A percentile compares a stretch with the other conserved stretches of the same genome.
Conservation (phyloP, 53 echinoderm and acorn worm genomes). For the Holothuria leucospilota region DNA sequence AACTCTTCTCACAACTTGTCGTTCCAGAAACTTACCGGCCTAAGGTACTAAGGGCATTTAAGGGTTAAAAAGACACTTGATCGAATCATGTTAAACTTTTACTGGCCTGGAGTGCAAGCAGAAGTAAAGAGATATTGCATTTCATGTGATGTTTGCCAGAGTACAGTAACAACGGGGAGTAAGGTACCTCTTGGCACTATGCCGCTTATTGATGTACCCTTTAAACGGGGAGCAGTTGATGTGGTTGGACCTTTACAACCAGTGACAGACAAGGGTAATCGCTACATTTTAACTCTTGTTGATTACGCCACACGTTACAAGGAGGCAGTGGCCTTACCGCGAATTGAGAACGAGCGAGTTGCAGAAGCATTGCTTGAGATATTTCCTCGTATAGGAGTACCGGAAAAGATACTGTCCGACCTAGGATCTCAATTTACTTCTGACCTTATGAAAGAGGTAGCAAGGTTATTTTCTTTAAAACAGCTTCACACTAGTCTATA, state of each 20-base stretch:
- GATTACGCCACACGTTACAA: slow-evolving; percentile 9
- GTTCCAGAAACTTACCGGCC: slow-evolving; percentile 27
- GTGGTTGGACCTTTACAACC: not conserved
- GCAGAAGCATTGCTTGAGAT: slow-evolving; percentile 11
- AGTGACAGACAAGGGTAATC: not conserved
- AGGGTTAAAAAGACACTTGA: slow-evolving; percentile 31
- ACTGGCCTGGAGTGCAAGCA: slow-evolving; percentile 44
- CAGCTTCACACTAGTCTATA: slow-evolving; percentile 38
- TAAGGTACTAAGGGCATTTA: slow-evolving; percentile 35
- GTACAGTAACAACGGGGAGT: too few species aligned
- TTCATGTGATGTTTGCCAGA: slow-evolving; percentile 31
- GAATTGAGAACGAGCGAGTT: not conserved
- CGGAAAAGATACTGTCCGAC: slow-evolving; percentile 8
- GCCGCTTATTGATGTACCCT: too few species aligned
- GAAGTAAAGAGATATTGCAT: slow-evolving; percentile 34
- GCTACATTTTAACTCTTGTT: not conserved
- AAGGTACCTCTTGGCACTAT: too few species aligned
- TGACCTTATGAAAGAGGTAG: slow-evolving; percentile 49
- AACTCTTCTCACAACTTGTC: slow-evolving; percentile 18
- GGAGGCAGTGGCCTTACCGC: not conserved
- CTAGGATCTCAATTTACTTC: not conserved
- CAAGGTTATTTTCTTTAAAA: slow-evolving; percentile 29
- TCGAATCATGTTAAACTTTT: not conserved
- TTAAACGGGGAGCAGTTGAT: not conserved
- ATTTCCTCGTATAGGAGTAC: not conserved